Evolutionary conservation across 2,113 vertebrate genomes (phyloP).

Genomic region (Oncorhynchus mykiss): DNA sequence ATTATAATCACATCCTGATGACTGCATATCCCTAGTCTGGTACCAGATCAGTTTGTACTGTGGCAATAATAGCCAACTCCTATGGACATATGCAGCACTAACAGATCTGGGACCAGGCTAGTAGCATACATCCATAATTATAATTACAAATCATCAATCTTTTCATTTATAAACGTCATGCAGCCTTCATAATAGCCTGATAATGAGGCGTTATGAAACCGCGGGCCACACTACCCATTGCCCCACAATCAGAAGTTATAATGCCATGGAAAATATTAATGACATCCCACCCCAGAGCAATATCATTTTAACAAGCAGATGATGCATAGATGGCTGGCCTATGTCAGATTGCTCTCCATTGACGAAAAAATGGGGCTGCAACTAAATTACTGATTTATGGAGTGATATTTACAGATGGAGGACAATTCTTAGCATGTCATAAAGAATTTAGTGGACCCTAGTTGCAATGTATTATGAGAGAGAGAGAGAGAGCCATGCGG

Average conservation of each 20-base stretch:
- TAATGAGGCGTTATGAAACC: constrained; percentile 44
- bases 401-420: constrained; percentile 7
- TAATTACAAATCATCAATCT: constrained; percentile 56
- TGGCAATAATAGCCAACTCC: no score
- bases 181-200: constrained; percentile 38
- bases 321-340: constrained; percentile 1
- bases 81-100: no score
- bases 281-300: no score
- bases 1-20: no score
- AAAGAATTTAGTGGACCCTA: background rate
- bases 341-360: constrained; percentile 40
- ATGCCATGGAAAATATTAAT: no score
- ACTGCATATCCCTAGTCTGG: no score
- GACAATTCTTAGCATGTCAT: background rate
- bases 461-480: background rate
- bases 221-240: background rate
- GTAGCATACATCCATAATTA: background rate
- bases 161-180: constrained; percentile 60
- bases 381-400: constrained; percentile 29
- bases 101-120: no score
- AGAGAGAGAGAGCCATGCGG: background rate
- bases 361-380: constrained; percentile 21
- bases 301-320: no score
- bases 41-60: no score
- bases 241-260: constrained; percentile 20